Evolutionary conservation across 2,797 vertebrate species (phyloP), one percentile per base, ranked within the genome.

Genomic region (Ceryle rudis): DNA sequence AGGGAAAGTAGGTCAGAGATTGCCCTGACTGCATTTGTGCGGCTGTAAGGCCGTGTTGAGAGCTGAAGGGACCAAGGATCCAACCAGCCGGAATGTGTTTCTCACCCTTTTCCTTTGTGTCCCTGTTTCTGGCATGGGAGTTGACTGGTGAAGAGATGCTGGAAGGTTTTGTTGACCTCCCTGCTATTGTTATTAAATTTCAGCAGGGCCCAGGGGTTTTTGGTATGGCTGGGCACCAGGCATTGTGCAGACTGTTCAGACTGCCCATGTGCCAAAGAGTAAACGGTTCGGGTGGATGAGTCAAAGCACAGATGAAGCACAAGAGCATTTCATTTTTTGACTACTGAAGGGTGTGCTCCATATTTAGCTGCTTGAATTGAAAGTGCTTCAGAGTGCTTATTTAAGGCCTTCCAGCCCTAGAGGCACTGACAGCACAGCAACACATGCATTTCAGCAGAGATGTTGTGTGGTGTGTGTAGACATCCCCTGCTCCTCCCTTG

Each of bases 1-100:
- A 82, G 39, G 84, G 69, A 78, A 96, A 96, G 81, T 84, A 90
- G 82, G 92, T 93, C 89, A 86, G 81, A 81, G 88, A 23, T 81
- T 73, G 71, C 51, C 74, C 55, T 69, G 83, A 31, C 0, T 14
- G 26, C 10, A 0, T 70, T 77, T 91, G 39, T 71, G 3, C 0
- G 6, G 41, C 64, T 74, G 25, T 54, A 51, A 37, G 60, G 39
- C 13, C 0, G 1, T 13, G 11, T 25, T 77, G 69, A 14, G 61
- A 86, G 90, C 60, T 75, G 85, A 54, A 64, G 72, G 37, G 29
- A 22, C 16, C 15, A n/a, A 51, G 35, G 26, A 46, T 61, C 35
- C 39, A 79, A 15, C 41, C 29, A 37, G 35, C 9, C 65, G 70
- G 33, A 60, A 39, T 10, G 55, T 1, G 0, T 54, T 77, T 69